Percentiles rank a stretch among this genome's conserved stretches.
Evolutionary conservation across 2,797 vertebrate species (phyloP).

Genomic region (Enteromius paludinosus): DNA sequence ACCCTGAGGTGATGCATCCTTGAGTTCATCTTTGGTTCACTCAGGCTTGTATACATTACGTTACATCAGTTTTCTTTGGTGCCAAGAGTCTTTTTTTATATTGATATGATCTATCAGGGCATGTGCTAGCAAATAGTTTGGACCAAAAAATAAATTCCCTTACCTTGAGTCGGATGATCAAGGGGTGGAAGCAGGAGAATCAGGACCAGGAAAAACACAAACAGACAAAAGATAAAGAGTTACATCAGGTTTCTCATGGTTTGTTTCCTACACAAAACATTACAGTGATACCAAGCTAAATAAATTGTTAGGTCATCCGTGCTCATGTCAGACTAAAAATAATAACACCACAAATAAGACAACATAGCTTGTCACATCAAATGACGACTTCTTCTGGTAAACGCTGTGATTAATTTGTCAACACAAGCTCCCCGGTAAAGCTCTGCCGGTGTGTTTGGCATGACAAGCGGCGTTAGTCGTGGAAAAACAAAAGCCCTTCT

Average conservation of each 20-base stretch:
- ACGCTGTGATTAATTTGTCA: slow-evolving; percentile 43
- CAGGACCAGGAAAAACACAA: slow-evolving; percentile 48
- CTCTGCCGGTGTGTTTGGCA: slow-evolving; percentile 24
- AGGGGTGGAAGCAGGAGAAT: slow-evolving; percentile 47
- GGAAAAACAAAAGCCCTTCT: slow-evolving; percentile 32
- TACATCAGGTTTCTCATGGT: slow-evolving; percentile 36
- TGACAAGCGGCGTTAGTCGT: slow-evolving; percentile 21
- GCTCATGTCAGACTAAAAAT: slow-evolving; percentile 32
- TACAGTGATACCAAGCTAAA: slow-evolving; percentile 21
- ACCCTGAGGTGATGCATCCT: slow-evolving; percentile 4
- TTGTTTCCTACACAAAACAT: slow-evolving; percentile 3
- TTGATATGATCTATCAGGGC: not conserved
- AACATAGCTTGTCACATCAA: slow-evolving; percentile 30
- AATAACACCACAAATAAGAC: slow-evolving; percentile 32
- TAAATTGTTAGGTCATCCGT: slow-evolving; percentile 32
- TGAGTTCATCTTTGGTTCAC: slow-evolving; percentile 17
- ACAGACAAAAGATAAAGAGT: slow-evolving; percentile 52
- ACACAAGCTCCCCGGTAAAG: slow-evolving; percentile 17
- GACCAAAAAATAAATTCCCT: slow-evolving; percentile 53
- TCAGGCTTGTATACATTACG: not conserved
- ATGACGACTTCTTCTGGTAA: slow-evolving; percentile 24
- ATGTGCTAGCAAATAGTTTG: not conserved
- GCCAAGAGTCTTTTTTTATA: not conserved
- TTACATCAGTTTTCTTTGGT: not conserved
- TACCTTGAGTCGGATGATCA: slow-evolving; percentile 67